These are phyloP conservation scores for Hippolais icterina DNA, from an alignment of 2,113 vertebrate species.

Conservation along the genomic window DNA sequence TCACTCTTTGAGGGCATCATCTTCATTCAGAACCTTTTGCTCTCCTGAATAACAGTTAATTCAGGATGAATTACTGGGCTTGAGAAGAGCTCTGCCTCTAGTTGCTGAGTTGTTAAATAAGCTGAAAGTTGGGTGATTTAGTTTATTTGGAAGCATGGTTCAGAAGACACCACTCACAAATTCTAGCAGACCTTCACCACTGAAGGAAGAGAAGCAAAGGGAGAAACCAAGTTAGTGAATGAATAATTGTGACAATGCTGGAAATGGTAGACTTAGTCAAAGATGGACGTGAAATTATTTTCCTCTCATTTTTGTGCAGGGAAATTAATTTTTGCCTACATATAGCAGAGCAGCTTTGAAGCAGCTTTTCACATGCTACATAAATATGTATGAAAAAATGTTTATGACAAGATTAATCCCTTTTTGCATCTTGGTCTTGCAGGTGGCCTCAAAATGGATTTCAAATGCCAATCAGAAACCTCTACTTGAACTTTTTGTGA, in stretches of 20 bases:
- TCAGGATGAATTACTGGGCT: background rate
- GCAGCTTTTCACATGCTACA: background rate
- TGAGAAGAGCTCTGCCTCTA: background rate
- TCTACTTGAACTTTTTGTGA: background rate
- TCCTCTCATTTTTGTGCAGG: background rate
- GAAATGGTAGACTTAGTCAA: background rate
- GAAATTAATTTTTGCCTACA: background rate
- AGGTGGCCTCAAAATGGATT: background rate
- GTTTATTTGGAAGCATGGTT: background rate
- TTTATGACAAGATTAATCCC: slow-evolving; percentile 17
- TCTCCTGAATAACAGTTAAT: background rate
- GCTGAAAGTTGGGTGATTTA: background rate
- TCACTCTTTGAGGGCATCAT: background rate
- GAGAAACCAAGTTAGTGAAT: background rate
- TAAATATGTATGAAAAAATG: slow-evolving; percentile 33
- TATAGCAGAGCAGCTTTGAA: background rate
- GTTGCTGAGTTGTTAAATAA: background rate
- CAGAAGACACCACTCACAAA: background rate
- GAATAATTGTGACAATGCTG: background rate
- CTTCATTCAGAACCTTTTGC: background rate
- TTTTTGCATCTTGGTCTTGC: background rate
- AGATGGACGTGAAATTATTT: background rate
- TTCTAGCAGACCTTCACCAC: background rate
- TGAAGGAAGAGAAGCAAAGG: background rate
- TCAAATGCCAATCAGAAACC: background rate